A percentile compares a stretch with the other conserved stretches of the same genome.
These are phyloP conservation scores for Andinoacara biseriatus DNA, from an alignment of 2,113 vertebrate genomes.

Conservation along the genomic window DNA sequence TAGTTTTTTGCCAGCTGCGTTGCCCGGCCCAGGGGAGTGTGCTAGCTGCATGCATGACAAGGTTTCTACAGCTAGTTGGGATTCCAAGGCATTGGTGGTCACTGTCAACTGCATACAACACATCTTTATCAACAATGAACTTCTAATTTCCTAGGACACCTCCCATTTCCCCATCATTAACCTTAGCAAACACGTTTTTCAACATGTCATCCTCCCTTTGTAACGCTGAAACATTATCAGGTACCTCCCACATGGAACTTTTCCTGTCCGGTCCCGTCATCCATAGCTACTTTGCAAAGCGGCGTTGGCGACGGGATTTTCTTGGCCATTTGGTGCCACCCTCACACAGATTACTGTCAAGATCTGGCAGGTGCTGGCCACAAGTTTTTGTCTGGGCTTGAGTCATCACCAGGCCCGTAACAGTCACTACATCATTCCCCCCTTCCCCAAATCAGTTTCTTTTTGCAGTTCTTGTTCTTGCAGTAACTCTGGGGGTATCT, in stretches of 20 bases:
- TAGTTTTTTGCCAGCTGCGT: background rate
- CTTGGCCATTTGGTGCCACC: background rate
- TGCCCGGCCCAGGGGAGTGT: background rate
- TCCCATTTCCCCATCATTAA: too few species aligned
- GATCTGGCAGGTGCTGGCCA: background rate
- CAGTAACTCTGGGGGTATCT: background rate
- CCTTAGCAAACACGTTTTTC: too few species aligned
- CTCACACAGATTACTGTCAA: slow-evolving; percentile 7
- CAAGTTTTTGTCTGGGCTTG: background rate
- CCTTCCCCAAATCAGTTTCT: background rate
- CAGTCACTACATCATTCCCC: too few species aligned
- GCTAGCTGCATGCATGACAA: background rate
- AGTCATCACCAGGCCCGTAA: background rate
- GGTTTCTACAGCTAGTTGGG: background rate
- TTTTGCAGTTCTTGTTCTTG: background rate
- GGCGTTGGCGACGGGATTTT: background rate
- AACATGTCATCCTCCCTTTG: too few species aligned
- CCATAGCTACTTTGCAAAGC: background rate
- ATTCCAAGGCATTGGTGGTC: background rate
- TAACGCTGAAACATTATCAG: background rate
- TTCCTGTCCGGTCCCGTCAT: background rate
- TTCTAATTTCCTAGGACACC: too few species aligned
- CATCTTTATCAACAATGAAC: background rate
- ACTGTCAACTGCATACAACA: background rate
- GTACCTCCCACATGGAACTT: background rate